Conservation (phyloP, 2,113 vertebrate species). For the Tursiops truncatus region DNA sequence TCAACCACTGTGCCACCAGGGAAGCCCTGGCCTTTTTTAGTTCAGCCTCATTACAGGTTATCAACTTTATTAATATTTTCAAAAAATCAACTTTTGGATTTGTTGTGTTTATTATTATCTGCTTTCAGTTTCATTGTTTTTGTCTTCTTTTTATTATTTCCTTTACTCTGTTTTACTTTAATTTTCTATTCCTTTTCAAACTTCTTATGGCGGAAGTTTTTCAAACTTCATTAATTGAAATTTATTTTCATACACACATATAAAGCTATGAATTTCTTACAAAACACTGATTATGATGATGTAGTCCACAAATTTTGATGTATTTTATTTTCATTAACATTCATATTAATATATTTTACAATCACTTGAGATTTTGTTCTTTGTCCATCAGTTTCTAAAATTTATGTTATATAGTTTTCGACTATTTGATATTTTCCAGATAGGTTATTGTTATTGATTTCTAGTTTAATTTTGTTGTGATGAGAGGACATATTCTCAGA, state of each 20-base stretch:
- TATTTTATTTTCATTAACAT: background rate
- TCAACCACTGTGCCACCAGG: too few species aligned
- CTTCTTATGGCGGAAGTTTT: background rate
- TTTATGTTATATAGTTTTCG: background rate
- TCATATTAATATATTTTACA: background rate
- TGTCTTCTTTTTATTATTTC: background rate
- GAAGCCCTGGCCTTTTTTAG: background rate
- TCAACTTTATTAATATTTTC: background rate
- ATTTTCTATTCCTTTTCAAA: background rate
- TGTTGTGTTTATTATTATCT: background rate
- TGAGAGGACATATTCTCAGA: background rate
- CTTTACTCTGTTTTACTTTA: background rate
- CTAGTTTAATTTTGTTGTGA: background rate
- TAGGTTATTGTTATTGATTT: background rate
- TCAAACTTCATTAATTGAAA: background rate
- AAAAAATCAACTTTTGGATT: background rate
- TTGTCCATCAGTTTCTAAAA: background rate
- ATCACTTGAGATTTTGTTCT: background rate
- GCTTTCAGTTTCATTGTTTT: background rate
- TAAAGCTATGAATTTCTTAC: background rate
- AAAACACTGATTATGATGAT: background rate
- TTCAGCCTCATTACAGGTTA: background rate
- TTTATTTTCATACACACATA: background rate
- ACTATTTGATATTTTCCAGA: background rate
- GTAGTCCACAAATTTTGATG: background rate